Conservation (phyloP, 2,113 vertebrate genomes). For the Solea senegalensis region DNA sequence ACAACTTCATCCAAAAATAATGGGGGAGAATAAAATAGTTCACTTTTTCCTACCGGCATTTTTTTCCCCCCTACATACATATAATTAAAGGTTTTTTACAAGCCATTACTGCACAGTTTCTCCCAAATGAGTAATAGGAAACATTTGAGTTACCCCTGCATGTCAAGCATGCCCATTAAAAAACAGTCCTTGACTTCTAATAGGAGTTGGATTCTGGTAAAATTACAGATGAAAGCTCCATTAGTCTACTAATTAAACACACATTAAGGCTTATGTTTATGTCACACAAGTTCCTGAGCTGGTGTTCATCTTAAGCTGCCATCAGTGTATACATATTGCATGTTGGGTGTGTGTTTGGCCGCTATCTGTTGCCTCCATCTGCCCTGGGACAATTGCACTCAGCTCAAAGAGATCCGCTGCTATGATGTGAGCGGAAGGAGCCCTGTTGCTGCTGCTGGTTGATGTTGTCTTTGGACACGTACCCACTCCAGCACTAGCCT, state of each 20-base stretch:
- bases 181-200: constrained; percentile 28
- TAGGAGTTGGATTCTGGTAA: not conserved
- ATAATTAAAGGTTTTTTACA: constrained; percentile 55
- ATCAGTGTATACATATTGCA: constrained; percentile 6
- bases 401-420: constrained; percentile 73
- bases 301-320: constrained; percentile 30
- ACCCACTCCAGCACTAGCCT: constrained; percentile 56
- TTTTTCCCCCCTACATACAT: constrained; percentile 36
- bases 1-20: not conserved
- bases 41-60: constrained; percentile 22
- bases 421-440: constrained; percentile 71
- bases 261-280: not conserved
- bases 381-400: constrained; percentile 56
- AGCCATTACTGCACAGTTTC: constrained; percentile 22
- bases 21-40: not conserved
- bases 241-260: constrained; percentile 22
- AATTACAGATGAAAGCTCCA: constrained; percentile 3
- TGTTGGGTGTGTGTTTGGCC: constrained; percentile 21
- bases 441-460: constrained; percentile 41
- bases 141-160: constrained; percentile 25
- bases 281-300: not conserved
- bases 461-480: constrained; percentile 70
- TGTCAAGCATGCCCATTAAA: constrained; percentile 21
- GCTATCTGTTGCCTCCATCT: constrained; percentile 65
- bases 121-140: constrained; percentile 40